A percentile compares a stretch with the other conserved stretches of the same genome.
Evolutionary conservation across 1,140 invertebrate genomes (phyloP).

Genomic region (Zaprionus capensis): DNA sequence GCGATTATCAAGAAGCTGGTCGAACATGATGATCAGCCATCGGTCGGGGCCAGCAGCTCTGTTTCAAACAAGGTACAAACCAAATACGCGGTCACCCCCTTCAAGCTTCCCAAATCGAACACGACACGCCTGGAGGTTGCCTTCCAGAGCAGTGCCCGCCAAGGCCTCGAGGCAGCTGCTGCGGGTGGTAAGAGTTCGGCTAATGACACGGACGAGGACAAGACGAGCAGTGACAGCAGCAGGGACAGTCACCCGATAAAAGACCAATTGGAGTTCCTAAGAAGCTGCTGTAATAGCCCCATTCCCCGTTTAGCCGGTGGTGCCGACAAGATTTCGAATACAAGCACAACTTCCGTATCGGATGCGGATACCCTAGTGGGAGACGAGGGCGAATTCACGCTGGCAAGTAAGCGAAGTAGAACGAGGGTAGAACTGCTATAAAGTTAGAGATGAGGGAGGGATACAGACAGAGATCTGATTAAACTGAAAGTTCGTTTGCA

Average conservation of each 20-base stretch:
- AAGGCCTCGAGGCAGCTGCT: background rate
- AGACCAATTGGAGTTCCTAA: background rate
- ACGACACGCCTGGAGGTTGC: slow-evolving; percentile 59
- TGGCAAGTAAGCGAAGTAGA: slow-evolving; percentile 52
- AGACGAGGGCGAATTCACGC: slow-evolving; percentile 27
- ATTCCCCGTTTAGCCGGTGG: slow-evolving; percentile 57
- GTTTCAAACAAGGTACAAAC: slow-evolving; percentile 61
- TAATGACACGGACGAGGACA: slow-evolving; percentile 5
- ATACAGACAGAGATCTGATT: too few relatives aligned
- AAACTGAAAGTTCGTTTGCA: too few relatives aligned
- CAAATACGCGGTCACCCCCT: slow-evolving; percentile 61
- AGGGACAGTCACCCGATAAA: slow-evolving; percentile 10
- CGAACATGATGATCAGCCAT: slow-evolving; percentile 37
- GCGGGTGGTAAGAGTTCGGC: slow-evolving; percentile 1
- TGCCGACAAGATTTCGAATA: slow-evolving; percentile 41
- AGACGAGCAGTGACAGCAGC: slow-evolving; percentile 23
- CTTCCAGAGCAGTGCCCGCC: slow-evolving; percentile 24
- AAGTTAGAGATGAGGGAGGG: background rate
- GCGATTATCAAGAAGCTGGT: slow-evolving; percentile 54
- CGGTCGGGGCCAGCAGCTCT: background rate
- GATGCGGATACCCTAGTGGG: slow-evolving; percentile 68
- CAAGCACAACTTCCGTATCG: slow-evolving; percentile 43
- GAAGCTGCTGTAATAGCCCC: background rate
- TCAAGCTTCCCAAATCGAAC: slow-evolving; percentile 63
- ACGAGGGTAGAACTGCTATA: background rate